Conservation (phyloP, 2,113 vertebrate species). For the Mus spicilegus region DNA sequence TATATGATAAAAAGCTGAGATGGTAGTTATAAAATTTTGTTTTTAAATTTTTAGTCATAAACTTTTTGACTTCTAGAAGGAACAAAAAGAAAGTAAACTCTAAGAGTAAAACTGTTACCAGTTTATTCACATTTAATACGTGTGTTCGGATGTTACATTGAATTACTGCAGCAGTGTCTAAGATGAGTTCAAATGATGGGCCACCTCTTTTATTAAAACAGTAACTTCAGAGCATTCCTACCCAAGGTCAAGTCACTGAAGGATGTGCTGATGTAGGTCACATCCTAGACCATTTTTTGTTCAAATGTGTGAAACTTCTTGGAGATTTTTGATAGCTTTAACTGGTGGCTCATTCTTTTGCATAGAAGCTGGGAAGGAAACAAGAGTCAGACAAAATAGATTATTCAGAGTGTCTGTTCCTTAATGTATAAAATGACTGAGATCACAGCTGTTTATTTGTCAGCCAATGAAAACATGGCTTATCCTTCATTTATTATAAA, state of each 20-base stretch:
- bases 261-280: neutral
- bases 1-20: neutral
- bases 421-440: constrained; percentile 26
- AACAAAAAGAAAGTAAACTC: neutral
- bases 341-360: constrained; percentile 36
- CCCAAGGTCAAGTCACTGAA: neutral
- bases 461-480: constrained; percentile 27
- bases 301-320: constrained; percentile 1
- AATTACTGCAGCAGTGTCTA: neutral
- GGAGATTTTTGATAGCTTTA: neutral
- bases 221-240: constrained; percentile 4
- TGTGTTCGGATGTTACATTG: neutral
- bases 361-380: neutral
- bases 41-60: neutral
- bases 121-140: neutral
- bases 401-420: neutral
- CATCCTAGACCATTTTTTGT: neutral
- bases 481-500: constrained; percentile 27
- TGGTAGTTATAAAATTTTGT: neutral
- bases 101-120: neutral
- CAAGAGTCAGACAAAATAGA: neutral
- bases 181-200: constrained; percentile 10
- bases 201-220: neutral
- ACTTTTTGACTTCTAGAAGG: neutral
- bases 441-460: constrained; percentile 56